Percentiles rank a stretch among this genome's conserved stretches.
Conservation (phyloP, 2,797 vertebrate species). For the Pteronotus mesoamericanus region DNA sequence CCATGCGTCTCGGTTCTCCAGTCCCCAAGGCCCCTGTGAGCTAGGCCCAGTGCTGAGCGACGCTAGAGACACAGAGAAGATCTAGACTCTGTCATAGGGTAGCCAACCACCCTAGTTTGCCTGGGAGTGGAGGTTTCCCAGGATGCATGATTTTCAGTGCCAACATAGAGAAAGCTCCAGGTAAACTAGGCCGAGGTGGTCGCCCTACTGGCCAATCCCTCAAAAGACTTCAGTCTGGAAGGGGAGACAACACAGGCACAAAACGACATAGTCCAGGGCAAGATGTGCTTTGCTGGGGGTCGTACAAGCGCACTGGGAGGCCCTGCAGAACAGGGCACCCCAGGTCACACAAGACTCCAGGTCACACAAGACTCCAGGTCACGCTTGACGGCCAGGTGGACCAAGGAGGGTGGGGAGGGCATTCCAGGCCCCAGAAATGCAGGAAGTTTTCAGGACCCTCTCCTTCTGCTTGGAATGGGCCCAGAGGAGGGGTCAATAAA, state of each 20-base stretch:
- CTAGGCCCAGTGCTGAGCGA: too few species aligned
- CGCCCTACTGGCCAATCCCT: rapidly evolving
- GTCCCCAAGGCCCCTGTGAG: background rate
- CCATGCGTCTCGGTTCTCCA: background rate
- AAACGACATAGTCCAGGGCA: background rate
- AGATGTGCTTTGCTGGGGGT: background rate
- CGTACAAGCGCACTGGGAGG: rapidly evolving
- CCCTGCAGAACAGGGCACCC: background rate
- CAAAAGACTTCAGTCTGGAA: background rate
- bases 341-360: background rate
- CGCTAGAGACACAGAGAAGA: background rate
- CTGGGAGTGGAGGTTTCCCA: background rate
- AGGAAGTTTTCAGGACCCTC: too few species aligned
- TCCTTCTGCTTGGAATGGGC: background rate
- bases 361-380: background rate
- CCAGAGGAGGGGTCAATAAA: background rate
- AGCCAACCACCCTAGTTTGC: background rate
- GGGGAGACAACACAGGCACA: rapidly evolving
- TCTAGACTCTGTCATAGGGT: background rate
- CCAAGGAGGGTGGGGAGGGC: too few species aligned
- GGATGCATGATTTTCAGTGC: background rate
- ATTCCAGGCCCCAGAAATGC: background rate
- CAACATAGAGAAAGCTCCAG: background rate
- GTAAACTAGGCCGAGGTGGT: background rate
- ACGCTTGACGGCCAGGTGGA: too few species aligned